Evolutionary conservation across 2,888 invertebrate species (phyloP).

Genomic region (Machimus rusticus): DNA sequence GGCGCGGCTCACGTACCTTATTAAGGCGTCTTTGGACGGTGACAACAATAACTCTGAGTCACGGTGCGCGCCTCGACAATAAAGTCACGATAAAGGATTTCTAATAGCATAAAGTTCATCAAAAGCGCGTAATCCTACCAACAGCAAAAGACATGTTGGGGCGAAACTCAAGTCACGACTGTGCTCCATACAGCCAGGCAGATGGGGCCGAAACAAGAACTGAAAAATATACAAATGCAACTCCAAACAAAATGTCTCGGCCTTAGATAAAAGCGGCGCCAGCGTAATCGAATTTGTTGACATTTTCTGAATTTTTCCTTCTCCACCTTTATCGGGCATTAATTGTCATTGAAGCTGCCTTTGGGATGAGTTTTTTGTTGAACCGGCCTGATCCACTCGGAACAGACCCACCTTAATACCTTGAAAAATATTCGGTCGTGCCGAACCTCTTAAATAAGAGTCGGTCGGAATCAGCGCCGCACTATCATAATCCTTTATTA

Average conservation of each 20-base stretch:
- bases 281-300: conserved; percentile 58
- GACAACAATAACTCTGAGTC: conserved; percentile 5
- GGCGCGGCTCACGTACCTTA: not conserved
- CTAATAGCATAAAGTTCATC: conserved; percentile 33
- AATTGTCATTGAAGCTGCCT: conserved; percentile 40
- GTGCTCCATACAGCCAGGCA: not conserved
- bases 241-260: conserved; percentile 58
- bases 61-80: not conserved
- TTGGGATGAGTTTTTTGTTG: conserved; percentile 7
- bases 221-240: not conserved
- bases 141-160: not conserved
- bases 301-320: conserved; percentile 47
- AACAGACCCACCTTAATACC: conserved; percentile 10
- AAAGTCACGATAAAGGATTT: conserved; percentile 3
- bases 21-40: not conserved
- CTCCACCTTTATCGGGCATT: conserved; percentile 33
- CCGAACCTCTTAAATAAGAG: not conserved
- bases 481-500: not conserved
- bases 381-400: not conserved
- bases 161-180: not conserved
- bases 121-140: conserved; percentile 8
- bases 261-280: conserved; percentile 63
- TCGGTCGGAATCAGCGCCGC: not conserved
- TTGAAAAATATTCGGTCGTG: not conserved
- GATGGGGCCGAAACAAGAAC: not conserved